Evolutionary conservation across 1,140 invertebrate species (phyloP), one percentile per base, ranked within the genome.

Genomic region (Elysia chlorotica): DNA sequence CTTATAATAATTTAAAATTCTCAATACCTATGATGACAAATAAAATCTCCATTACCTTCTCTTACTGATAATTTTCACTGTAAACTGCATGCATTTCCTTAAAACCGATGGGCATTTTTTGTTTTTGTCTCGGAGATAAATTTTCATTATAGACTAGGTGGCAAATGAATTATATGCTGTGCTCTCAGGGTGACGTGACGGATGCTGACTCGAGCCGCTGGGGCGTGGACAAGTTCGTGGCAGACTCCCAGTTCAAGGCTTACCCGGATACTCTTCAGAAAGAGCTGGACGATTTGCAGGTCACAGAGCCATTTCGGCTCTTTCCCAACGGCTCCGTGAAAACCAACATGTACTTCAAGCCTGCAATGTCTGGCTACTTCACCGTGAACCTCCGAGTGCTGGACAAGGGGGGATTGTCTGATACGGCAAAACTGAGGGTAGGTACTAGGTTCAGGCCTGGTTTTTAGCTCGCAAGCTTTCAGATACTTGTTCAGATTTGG

Each of bases 311-410:
- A 0, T 98, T 98, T 87, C 83, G 95, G 0, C 91, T 98, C 0
- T 92, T 96, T 62, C 66, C 69, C 35, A 81, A 94, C 10, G 96
- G 96, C 1, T 92, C 92, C 1, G 91, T 99, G 2, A 92, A 91
- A 62, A 89, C 98, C 0, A 97, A 97, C 87, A 98, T 97, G 84
- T 96, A 97, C 88, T 96, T 96, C 23, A 96, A 97, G 82, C 93
- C 94, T 80, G 93, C 94, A 65, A 97, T 98, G 96, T 97, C 97
- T 86, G 96, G 96, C 65, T 97, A 97, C 85, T 98, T 98, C 87
- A 93, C 96, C 83, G 96, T 98, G 81, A 92, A 93, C 89, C 92
- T 96, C 0, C 80, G 92, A 62, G 95, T 93, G 1, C 95, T 95
- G 82, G 96, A 98, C 83, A 93, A 93, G 0, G 91, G 92, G 31